Percentiles rank a stretch among this genome's conserved stretches.
phyloP scores from a whole-genome alignment of 2,113 vertebrate genomes.

The Protomyctophum bolini region DNA sequence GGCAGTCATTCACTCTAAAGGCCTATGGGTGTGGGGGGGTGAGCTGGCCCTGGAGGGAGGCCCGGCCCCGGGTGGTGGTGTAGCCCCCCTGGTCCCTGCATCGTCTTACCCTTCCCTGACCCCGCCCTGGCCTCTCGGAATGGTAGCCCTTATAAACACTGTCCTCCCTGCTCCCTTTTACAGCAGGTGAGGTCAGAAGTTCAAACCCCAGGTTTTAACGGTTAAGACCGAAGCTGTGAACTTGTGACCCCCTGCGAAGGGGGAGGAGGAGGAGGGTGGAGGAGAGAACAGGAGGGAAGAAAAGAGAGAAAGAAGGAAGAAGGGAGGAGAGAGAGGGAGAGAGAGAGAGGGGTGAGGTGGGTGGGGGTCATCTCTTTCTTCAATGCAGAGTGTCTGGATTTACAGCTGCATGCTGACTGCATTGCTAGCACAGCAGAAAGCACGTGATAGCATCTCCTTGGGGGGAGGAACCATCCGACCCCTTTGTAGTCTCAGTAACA shows the following conservation, averaged over 20 bases:
- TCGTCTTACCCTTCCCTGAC: conserved; percentile 34
- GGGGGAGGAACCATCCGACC: conserved; percentile 72
- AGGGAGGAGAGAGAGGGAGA: conserved; percentile 1
- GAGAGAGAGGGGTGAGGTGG: not conserved
- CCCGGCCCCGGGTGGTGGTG: conserved; percentile 9
- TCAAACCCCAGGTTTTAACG: conserved; percentile 77
- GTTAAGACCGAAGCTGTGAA: conserved; percentile 78
- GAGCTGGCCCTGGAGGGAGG: conserved; percentile 24
- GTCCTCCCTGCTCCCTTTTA: conserved; percentile 62
- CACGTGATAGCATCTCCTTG: conserved; percentile 84
- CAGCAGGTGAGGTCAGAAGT: conserved; percentile 80
- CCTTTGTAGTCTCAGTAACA: conserved; percentile 82
- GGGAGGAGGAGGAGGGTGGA: conserved; percentile 52
- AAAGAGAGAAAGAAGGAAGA: conserved; percentile 47
- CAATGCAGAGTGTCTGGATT: conserved; percentile 80
- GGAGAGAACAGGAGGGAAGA: conserved; percentile 50
- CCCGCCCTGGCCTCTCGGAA: conserved; percentile 55
- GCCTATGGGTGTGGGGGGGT: conserved; percentile 25
- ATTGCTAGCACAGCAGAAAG: conserved; percentile 83
- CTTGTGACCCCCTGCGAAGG: conserved; percentile 77
- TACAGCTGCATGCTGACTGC: conserved; percentile 83
- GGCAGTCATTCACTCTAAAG: conserved; percentile 52
- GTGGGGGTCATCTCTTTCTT: conserved; percentile 59
- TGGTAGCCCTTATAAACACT: conserved; percentile 69
- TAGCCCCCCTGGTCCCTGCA: not conserved